phyloP scores from a whole-genome alignment of 2,797 vertebrate species.

The Microctenopoma steveboyesi region DNA sequence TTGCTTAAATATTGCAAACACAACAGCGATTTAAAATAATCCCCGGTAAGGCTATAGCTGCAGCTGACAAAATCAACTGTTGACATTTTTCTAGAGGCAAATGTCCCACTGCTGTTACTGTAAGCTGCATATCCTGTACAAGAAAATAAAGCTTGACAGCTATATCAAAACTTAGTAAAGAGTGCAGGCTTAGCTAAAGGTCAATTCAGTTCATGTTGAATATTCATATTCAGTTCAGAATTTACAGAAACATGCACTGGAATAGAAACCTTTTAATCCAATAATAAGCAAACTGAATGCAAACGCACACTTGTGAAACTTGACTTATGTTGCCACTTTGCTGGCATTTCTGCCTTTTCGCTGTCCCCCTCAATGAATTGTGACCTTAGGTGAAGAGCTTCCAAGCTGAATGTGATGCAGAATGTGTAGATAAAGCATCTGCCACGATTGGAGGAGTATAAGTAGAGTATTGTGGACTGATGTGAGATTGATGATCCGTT shows the following conservation, averaged over 20 bases:
- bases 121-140: not conserved
- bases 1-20: no score
- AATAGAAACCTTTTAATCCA: not conserved
- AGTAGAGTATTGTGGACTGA: constrained; percentile 28
- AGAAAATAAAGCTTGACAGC: not conserved
- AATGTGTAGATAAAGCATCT: constrained; percentile 21
- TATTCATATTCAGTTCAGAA: not conserved
- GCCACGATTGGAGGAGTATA: constrained; percentile 17
- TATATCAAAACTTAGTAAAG: not conserved
- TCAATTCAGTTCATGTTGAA: not conserved
- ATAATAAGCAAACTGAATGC: constrained; percentile 1
- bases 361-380: not conserved
- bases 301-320: constrained; percentile 10
- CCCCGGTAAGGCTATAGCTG: no score
- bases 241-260: not conserved
- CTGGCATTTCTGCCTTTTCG: constrained; percentile 17
- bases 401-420: constrained; percentile 3
- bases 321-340: constrained; percentile 1
- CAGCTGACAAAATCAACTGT: no score
- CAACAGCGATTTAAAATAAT: no score
- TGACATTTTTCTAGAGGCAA: not conserved
- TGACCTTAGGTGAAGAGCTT: not conserved
- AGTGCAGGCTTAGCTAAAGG: not conserved
- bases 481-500: constrained; percentile 40
- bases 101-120: not conserved